These are phyloP conservation scores for Drosophila mimica DNA, from an alignment of 2,888 invertebrate genomes.

Conservation along the genomic window DNA sequence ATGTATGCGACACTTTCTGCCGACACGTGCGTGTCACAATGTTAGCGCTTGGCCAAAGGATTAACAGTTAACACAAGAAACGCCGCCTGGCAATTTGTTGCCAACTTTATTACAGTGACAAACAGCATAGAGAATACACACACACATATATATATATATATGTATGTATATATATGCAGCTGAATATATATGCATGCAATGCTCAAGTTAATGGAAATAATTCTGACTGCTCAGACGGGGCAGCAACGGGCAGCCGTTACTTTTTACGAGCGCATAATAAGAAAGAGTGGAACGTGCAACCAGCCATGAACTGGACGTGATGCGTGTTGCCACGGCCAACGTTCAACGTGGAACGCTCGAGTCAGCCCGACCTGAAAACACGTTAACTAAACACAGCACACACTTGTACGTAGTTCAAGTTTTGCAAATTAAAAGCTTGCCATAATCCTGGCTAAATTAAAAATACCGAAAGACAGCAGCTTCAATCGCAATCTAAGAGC, in stretches of 20 bases:
- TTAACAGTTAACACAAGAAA: constrained; percentile 46
- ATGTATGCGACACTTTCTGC: constrained; percentile 61
- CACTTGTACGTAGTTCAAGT: constrained; percentile 32
- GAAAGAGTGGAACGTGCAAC: constrained; percentile 72
- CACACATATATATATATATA: constrained; percentile 6
- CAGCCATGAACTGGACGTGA: constrained; percentile 67
- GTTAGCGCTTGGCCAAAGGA: constrained; percentile 64
- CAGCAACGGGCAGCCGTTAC: constrained; percentile 61
- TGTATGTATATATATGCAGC: not conserved
- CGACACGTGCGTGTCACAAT: constrained; percentile 77
- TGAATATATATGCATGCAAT: constrained; percentile 44
- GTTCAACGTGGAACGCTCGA: constrained; percentile 9
- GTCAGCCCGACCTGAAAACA: constrained; percentile 37
- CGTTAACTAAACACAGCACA: constrained; percentile 48
- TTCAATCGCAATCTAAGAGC: constrained; percentile 10
- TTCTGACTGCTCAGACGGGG: constrained; percentile 45
- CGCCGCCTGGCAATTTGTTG: constrained; percentile 70
- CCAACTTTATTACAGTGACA: constrained; percentile 79
- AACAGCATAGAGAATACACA: constrained; percentile 52
- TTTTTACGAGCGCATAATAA: constrained; percentile 81
- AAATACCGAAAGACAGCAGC: constrained; percentile 49
- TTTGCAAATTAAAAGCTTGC: constrained; percentile 66
- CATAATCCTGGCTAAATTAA: constrained; percentile 76
- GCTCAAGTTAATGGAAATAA: constrained; percentile 77
- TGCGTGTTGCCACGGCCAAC: constrained; percentile 46